Percentiles rank a stretch among this genome's conserved stretches.
Conservation (phyloP, 2,113 vertebrate genomes). For the cat (Felis catus) region F.catus_Fca126_mat1.0 CM031426.1:52001501-52002000, state of each 20-base stretch:
- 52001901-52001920: neutral
- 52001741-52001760: too few species aligned
- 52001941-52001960: neutral
- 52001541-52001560: neutral
- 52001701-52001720: accelerated
- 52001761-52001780: too few species aligned
- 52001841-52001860: neutral
- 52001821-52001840: too few species aligned
- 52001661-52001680: too few species aligned
- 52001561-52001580: neutral
- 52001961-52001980: neutral
- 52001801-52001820: too few species aligned
- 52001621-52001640: too few species aligned
- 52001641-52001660: too few species aligned
- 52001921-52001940: neutral
- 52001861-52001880: neutral
- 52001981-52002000: neutral
- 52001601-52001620: neutral
- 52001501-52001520: neutral
- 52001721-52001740: too few species aligned
- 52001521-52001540: neutral
- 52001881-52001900: neutral
- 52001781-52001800: too few species aligned
- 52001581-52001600: neutral
- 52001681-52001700: too few species aligned